Evolutionary conservation across 2,888 invertebrate genomes (phyloP), one percentile per base, ranked within the genome.

Genomic region (Fragum whitleyi): DNA sequence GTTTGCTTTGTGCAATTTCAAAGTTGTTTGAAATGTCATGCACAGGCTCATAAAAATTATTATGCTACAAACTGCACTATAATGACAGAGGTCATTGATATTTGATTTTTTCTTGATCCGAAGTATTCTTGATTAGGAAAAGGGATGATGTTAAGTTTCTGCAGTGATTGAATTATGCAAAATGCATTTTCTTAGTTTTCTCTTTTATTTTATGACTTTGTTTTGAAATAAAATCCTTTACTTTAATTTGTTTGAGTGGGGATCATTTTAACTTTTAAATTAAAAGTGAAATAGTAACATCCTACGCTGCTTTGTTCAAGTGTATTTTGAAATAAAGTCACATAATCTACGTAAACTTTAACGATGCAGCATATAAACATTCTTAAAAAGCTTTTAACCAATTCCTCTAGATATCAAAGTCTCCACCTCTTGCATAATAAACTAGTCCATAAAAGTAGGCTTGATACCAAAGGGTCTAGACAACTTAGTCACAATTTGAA

Each of bases 361-460:
- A 61, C 29, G 19, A 28, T 11, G 29, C 14, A 26, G 29, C 14
- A 28, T 5, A 61, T 61, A 61, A 61, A 61, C 61, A 61, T 29
- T 28, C 61, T 61, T 29, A 23, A 61, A 61, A 61, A 61, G 29
- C 61, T 61, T 61, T 61, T 61, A 61, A 29, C 29, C 14, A 47
- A 47, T 47, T 47, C 14, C 47, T 47, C 47, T 47, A 19, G 14
- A 47, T 47, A 9, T n/a, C 47, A 47, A 3, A 5, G 3, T 47
- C 47, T 47, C 47, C 47, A 47, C 14, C 47, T 47, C 47, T 47
- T n/a, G 39, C n/a, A n/a, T n/a, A n/a, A n/a, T n/a, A n/a, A n/a
- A n/a, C n/a, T n/a, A n/a, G n/a, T n/a, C n/a, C n/a, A n/a, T n/a
- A n/a, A n/a, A n/a, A n/a, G n/a, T n/a, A n/a, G n/a, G n/a, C n/a